These are phyloP conservation scores for Aphaenogaster floridana DNA, from an alignment of 1,140 invertebrate genomes.

Conservation along the genomic window DNA sequence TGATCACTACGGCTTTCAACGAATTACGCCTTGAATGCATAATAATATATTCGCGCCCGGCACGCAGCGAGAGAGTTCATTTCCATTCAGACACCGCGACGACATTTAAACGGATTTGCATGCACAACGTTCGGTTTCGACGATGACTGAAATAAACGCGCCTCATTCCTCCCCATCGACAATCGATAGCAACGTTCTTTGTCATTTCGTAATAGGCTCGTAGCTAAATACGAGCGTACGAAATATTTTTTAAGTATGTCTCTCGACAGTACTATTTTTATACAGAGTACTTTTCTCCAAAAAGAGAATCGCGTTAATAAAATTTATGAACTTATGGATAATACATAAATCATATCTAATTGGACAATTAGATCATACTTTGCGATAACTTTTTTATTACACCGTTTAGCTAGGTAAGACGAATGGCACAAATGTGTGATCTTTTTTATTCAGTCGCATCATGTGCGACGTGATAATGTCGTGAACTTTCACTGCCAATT, in stretches of 20 bases:
- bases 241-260: background rate
- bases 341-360: background rate
- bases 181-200: background rate
- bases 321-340: background rate
- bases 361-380: background rate
- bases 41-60: constrained; percentile 75
- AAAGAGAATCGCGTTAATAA: background rate
- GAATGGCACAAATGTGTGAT: constrained; percentile 21
- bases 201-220: background rate
- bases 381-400: background rate
- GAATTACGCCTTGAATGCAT: constrained; percentile 81
- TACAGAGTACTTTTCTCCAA: background rate
- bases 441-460: constrained; percentile 34
- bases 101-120: constrained; percentile 84
- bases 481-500: constrained; percentile 59
- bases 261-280: background rate
- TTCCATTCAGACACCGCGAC: constrained; percentile 78
- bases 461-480: background rate
- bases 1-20: constrained; percentile 77
- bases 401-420: background rate
- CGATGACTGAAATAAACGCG: constrained; percentile 73
- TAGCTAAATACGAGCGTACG: background rate
- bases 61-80: constrained; percentile 75
- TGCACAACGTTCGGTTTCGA: constrained; percentile 78
- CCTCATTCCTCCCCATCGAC: constrained; percentile 50